phyloP scores from a whole-genome alignment of 2,113 vertebrate genomes.

The Chlorodrepanis virens region DNA sequence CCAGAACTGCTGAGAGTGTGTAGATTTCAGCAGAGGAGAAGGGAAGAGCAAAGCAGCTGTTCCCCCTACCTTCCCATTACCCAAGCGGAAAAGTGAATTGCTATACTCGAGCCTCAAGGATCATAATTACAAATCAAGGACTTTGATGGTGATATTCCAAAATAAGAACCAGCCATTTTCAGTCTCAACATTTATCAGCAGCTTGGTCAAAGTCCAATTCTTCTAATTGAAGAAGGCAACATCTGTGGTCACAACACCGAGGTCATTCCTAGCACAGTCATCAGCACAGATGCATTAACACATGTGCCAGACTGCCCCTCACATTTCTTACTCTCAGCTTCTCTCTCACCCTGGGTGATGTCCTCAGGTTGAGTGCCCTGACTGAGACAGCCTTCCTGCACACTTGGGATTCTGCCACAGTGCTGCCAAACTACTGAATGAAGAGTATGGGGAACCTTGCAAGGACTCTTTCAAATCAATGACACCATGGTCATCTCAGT shows the following conservation, averaged over 20 bases:
- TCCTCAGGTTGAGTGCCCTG: not conserved
- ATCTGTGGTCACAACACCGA: not conserved
- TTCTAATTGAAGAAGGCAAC: not conserved
- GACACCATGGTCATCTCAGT: not conserved
- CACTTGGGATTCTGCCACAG: not conserved
- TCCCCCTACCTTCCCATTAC: not conserved
- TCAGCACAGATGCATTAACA: not conserved
- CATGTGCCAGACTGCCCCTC: not conserved
- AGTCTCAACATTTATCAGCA: conserved; percentile 25
- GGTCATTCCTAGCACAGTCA: not conserved
- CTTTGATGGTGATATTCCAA: conserved; percentile 32
- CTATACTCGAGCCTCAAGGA: conserved; percentile 22
- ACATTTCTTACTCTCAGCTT: not conserved
- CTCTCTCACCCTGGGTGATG: not conserved
- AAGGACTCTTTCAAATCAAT: not conserved
- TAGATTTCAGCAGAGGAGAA: not conserved
- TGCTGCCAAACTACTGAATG: not conserved
- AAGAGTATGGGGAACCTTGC: not conserved
- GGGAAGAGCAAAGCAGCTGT: conserved; percentile 15
- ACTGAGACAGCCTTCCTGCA: not conserved
- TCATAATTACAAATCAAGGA: conserved; percentile 21
- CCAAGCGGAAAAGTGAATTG: conserved; percentile 20
- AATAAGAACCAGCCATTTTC: conserved; percentile 39
- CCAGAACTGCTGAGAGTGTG: not conserved
- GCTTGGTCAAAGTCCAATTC: conserved; percentile 11